Evolutionary conservation across 37 sponge, comb jelly and placozoan genomes (phyloP), one percentile per base, ranked within the genome.

Genomic region (Petrosia ficiformis): DNA sequence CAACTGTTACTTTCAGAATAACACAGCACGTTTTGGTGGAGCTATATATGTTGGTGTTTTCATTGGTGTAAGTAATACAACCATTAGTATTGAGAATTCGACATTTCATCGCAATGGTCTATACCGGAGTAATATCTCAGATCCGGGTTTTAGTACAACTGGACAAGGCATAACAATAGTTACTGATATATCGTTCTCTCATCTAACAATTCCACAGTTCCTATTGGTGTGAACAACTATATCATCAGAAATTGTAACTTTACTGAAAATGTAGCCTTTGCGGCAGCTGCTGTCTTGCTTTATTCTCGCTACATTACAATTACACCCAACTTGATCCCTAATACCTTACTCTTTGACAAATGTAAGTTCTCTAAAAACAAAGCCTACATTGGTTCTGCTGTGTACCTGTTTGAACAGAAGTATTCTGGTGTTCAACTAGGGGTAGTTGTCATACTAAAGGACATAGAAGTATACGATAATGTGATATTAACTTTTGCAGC

Each of bases 41-140:
- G 90, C 73, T 4, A 71, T 80, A 40, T 33, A 44, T 26, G 37
- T 89, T n/a, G 40, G 61, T 10, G 26, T 73, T 26, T 86, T 73
- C 56, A 26, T 56, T 33, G 75, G 80, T 26, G 69, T 67, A 4
- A 11, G 5, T 33, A 42, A 73, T 42, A 67, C 56, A 2, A 42
- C 60, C n/a, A 30, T 89, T 1, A 22, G 34, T 21, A 83, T 89
- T 42, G 8, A 16, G 26, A 43, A 69, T 33, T 83, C 80, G 44
- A 69, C 24, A 6, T 83, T 89, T 44, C 11, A 0, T 16, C 42
- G 60, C 0, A 83, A 83, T 42, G 76, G 76, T 0, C 0, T 75
- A 2, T 24, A 24, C 39, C 28, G 37, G 22, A 48, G 39, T 61
- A 25, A 39, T n/a, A 48, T 39, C 1, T 65, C 64, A 44, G 58